These are phyloP conservation scores for Chloebia gouldiae DNA, from an alignment of 2,113 vertebrate species.

Conservation along the genomic window DNA sequence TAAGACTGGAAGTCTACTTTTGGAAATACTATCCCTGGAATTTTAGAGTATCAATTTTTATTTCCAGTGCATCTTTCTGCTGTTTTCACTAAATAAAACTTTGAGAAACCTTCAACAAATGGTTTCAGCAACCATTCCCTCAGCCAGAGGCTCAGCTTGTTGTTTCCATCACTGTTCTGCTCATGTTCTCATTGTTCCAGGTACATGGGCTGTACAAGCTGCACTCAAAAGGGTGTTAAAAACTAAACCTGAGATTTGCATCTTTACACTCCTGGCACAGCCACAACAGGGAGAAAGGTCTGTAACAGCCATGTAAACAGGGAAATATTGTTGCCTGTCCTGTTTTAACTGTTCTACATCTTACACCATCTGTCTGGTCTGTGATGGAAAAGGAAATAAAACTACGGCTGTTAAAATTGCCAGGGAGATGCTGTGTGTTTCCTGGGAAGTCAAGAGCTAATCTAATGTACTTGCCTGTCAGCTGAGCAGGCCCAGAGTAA, in stretches of 20 bases:
- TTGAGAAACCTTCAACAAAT: background rate
- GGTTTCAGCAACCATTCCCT: accelerated
- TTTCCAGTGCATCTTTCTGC: background rate
- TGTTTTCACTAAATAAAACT: background rate
- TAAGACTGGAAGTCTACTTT: background rate
- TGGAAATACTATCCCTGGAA: background rate
- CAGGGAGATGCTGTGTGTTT: background rate
- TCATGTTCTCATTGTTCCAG: background rate
- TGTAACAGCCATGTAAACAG: background rate
- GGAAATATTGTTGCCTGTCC: background rate
- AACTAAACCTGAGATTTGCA: background rate
- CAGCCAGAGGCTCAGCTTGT: background rate
- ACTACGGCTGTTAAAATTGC: background rate
- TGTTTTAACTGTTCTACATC: background rate
- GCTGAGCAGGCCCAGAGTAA: background rate
- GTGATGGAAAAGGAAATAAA: background rate
- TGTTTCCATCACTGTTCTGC: background rate
- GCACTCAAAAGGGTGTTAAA: background rate
- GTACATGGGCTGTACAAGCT: accelerated
- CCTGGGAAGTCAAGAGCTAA: background rate
- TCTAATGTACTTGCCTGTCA: background rate
- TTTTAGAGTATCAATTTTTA: background rate
- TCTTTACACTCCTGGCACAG: background rate
- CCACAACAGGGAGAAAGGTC: background rate
- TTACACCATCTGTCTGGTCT: background rate